Percentiles rank a stretch among this genome's conserved stretches.
These are phyloP conservation scores for Drosophila prolongata DNA, from an alignment of 2,888 invertebrate genomes.

Conservation along the genomic window DNA sequence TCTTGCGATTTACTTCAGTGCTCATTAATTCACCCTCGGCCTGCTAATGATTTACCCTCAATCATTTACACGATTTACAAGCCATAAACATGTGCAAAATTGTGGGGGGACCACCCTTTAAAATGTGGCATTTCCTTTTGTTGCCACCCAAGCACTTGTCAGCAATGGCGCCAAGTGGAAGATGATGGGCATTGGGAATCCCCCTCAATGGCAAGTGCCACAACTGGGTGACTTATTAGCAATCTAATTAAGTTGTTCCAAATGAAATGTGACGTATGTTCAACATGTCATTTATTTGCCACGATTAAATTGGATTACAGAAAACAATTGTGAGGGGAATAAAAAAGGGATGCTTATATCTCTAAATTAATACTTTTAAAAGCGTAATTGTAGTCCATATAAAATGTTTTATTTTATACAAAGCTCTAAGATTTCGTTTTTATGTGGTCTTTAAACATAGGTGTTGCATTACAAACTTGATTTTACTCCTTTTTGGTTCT, in stretches of 20 bases:
- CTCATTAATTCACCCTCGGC: constrained; percentile 30
- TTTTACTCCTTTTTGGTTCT: constrained; percentile 9
- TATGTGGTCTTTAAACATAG: too few relatives aligned
- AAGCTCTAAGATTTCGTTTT: too few relatives aligned
- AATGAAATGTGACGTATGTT: constrained; percentile 72
- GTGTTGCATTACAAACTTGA: too few relatives aligned
- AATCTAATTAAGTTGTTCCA: constrained; percentile 73
- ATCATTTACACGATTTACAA: constrained; percentile 59
- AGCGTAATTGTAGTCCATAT: too few relatives aligned
- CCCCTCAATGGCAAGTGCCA: constrained; percentile 50
- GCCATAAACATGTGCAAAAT: constrained; percentile 52
- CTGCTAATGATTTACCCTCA: constrained; percentile 60
- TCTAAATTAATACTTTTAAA: neutral
- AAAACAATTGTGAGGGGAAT: neutral
- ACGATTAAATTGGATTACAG: constrained; percentile 47
- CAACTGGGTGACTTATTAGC: constrained; percentile 65
- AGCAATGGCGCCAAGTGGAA: constrained; percentile 71
- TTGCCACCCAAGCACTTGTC: constrained; percentile 76
- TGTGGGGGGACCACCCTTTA: constrained; percentile 13
- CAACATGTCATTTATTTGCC: constrained; percentile 51
- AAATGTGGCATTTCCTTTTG: constrained; percentile 26
- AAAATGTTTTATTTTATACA: too few relatives aligned
- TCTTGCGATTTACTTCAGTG: neutral
- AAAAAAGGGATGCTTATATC: too few relatives aligned
- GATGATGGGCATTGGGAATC: constrained; percentile 8